Evolutionary conservation across 2,797 vertebrate species (phyloP).

Genomic region (Hybognathus amarus): DNA sequence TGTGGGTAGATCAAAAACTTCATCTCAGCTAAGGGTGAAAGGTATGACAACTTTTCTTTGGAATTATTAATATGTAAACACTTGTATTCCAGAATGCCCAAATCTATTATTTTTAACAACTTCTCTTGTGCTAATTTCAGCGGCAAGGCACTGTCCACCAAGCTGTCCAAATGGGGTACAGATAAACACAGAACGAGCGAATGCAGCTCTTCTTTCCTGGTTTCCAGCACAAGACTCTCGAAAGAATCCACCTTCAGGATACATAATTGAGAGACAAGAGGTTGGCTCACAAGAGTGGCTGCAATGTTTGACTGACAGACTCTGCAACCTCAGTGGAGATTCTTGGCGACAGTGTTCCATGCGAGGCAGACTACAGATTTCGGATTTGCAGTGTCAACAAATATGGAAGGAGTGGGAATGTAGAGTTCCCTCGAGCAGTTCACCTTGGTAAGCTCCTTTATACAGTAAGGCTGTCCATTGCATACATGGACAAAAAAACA

Average conservation of each 20-base stretch:
- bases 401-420: conserved; percentile 88
- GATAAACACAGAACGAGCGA: conserved; percentile 88
- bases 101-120: background rate
- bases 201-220: conserved; percentile 90
- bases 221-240: conserved; percentile 83
- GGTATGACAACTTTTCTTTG: conserved; percentile 73
- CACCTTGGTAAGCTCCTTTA: conserved; percentile 84
- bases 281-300: conserved; percentile 89
- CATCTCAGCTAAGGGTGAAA: conserved; percentile 93
- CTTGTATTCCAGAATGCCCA: background rate
- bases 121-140: conserved; percentile 69
- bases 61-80: conserved; percentile 2
- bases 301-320: conserved; percentile 91
- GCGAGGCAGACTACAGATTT: conserved; percentile 91
- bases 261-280: conserved; percentile 90
- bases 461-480: no score
- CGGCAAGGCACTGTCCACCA: conserved; percentile 86
- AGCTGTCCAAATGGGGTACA: conserved; percentile 85
- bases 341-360: conserved; percentile 89
- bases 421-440: conserved; percentile 89
- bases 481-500: background rate
- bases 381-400: conserved; percentile 90
- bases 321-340: conserved; percentile 88
- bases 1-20: conserved; percentile 88
- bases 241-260: conserved; percentile 83